These are phyloP conservation scores for Poeciliopsis paucimaculata DNA, from an alignment of 2,797 vertebrate genomes.

Conservation along the genomic window DNA sequence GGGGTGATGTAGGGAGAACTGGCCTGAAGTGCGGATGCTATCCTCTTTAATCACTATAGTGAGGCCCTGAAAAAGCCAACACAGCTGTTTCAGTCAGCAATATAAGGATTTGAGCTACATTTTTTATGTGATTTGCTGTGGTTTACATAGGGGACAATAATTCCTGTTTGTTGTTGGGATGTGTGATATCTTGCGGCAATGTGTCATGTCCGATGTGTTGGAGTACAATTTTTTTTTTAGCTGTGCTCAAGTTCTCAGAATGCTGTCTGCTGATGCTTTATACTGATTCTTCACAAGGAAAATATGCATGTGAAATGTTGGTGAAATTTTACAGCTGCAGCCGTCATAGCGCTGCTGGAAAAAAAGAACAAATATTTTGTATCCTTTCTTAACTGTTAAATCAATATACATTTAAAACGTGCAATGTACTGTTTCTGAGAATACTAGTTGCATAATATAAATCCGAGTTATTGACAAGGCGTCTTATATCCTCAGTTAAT, in stretches of 20 bases:
- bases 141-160: conserved; percentile 40
- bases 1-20: conserved; percentile 36
- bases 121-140: conserved; percentile 43
- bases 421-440: not conserved
- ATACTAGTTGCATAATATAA: not conserved
- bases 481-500: not conserved
- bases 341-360: not conserved
- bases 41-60: conserved; percentile 58
- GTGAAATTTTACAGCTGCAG: not conserved
- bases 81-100: conserved; percentile 35
- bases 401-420: not conserved
- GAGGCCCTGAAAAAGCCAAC: conserved; percentile 38
- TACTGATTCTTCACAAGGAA: not conserved
- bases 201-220: conserved; percentile 17
- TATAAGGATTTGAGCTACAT: conserved; percentile 31
- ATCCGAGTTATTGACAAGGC: not conserved
- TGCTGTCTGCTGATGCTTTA: not conserved
- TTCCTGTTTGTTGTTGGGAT: conserved; percentile 36
- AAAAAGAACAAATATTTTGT: not conserved
- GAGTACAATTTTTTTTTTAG: not conserved
- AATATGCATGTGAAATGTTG: not conserved
- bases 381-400: not conserved
- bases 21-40: conserved; percentile 45
- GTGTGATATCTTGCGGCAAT: not conserved
- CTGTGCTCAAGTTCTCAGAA: not conserved